Evolutionary conservation across 2,888 invertebrate species (phyloP).

Genomic region (Xiphydria camelus): DNA sequence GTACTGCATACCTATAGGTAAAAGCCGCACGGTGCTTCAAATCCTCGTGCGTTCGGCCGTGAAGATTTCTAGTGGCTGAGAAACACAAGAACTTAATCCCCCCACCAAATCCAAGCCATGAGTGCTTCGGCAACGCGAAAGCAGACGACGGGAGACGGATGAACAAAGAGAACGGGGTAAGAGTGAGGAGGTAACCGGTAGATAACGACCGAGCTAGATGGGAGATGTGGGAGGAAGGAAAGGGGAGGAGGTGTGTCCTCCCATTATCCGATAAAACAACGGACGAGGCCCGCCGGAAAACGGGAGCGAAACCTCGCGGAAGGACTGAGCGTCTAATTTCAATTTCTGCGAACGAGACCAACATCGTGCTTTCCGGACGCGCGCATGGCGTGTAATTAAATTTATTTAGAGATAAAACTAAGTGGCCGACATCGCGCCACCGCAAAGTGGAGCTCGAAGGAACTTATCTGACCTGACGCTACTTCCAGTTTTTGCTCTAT

Average conservation of each 20-base stretch:
- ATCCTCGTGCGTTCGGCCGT: background rate
- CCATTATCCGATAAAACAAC: too few species aligned
- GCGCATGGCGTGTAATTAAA: constrained; percentile 35
- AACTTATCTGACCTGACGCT: too few species aligned
- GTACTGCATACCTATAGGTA: too few species aligned
- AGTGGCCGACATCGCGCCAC: constrained; percentile 15
- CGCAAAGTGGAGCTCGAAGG: too few species aligned
- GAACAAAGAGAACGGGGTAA: constrained; percentile 1
- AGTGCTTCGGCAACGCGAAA: too few species aligned
- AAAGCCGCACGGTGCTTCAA: background rate
- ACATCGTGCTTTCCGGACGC: too few species aligned
- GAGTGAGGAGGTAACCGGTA: constrained; percentile 9
- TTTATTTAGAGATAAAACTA: constrained; percentile 31
- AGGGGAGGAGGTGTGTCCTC: constrained; percentile 14
- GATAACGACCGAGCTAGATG: constrained; percentile 13
- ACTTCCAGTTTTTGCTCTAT: too few species aligned
- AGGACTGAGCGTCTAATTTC: constrained; percentile 27
- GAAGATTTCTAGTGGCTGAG: background rate
- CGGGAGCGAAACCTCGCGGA: constrained; percentile 6
- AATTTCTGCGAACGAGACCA: constrained; percentile 31
- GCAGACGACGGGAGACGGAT: background rate
- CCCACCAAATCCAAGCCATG: background rate
- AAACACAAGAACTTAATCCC: background rate
- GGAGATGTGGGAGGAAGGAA: constrained; percentile 13
- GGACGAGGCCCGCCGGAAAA: constrained; percentile 7